Evolutionary conservation across 2,113 vertebrate species (phyloP).

Genomic region (Gobio gobio): DNA sequence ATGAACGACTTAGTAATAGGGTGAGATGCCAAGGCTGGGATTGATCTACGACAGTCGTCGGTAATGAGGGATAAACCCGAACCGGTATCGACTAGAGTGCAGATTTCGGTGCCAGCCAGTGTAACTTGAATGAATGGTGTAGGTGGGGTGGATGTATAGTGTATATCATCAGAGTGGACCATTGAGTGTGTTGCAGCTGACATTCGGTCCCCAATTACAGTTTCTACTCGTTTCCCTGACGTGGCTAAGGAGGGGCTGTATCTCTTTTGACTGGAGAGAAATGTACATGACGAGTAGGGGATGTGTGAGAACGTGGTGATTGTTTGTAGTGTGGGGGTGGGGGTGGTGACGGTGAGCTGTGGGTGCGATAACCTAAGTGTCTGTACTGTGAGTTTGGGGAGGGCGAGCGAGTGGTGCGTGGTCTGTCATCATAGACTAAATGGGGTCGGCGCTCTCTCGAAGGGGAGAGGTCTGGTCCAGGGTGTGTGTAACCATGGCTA

Average conservation of each 20-base stretch:
- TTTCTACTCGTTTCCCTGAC: too few species aligned
- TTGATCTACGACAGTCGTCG: not conserved
- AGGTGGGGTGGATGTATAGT: not conserved
- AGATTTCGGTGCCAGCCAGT: too few species aligned
- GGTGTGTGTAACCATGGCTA: not conserved
- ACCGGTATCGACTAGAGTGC: too few species aligned
- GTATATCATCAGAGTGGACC: not conserved
- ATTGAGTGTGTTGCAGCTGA: not conserved
- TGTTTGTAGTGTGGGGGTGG: not conserved
- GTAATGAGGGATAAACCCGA: too few species aligned
- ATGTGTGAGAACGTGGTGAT: not conserved
- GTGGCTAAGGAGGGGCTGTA: too few species aligned
- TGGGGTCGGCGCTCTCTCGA: not conserved
- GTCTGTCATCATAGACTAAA: not conserved
- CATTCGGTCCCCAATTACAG: too few species aligned
- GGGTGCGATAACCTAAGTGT: not conserved
- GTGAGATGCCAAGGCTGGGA: not conserved
- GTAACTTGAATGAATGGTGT: not conserved
- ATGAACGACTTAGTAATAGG: constrained; percentile 15
- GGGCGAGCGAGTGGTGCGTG: not conserved
- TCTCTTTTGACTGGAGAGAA: not conserved
- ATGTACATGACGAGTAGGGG: not conserved
- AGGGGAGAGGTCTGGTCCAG: not conserved
- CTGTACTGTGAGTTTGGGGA: not conserved
- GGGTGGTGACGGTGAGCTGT: not conserved